Evolutionary conservation across 1,140 invertebrate species (phyloP), one percentile per base, ranked within the genome.

Genomic region (Armadillidium nasatum): DNA sequence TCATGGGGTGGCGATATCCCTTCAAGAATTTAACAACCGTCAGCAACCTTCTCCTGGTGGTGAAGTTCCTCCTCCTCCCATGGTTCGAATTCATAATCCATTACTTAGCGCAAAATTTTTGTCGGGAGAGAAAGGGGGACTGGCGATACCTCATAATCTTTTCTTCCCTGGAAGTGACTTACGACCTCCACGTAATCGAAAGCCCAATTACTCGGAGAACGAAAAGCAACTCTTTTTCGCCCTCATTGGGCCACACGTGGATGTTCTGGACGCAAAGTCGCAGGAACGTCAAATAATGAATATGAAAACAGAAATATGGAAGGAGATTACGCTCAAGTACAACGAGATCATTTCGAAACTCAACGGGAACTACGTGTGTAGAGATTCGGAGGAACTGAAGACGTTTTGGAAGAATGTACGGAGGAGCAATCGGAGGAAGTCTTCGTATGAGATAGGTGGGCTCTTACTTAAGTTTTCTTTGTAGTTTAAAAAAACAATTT

Each of bases 171-270:
- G 50, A 19, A 60, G 50, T 7, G 50, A 60, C 50, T 13, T 60
- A 7, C 11, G 50, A 4, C 50, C 50, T 19, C 50, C 50, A 1
- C 11, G 50, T 15, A 60, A 60, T 19, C 50, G 50, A 7, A 60
- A 60, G 50, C 50, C 50, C 11, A 60, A 60, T 60, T 60, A 60
- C 50, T 60, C 50, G 11, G 50, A 60, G 50, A 60, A 60, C 7
- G 50, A 60, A 7, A 60, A 60, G 50, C 50, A 60, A 60, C 11
- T 60, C 7, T 60, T 60, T 60, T 60, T 60, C 50, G 50, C 50
- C 50, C 19, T 60, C 2, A 60, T 60, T 19, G 19, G 50, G 3
- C 50, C 50, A 3, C 50, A 60, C 50, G 50, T 60, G 50, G 50
- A 60, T 19, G 4, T 60, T 13, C 50, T 60, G 11, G 50, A 60